Base-by-base conservation (phyloP, 1,140 invertebrate genomes). In the Lepidotrigona ventralis region DNA sequence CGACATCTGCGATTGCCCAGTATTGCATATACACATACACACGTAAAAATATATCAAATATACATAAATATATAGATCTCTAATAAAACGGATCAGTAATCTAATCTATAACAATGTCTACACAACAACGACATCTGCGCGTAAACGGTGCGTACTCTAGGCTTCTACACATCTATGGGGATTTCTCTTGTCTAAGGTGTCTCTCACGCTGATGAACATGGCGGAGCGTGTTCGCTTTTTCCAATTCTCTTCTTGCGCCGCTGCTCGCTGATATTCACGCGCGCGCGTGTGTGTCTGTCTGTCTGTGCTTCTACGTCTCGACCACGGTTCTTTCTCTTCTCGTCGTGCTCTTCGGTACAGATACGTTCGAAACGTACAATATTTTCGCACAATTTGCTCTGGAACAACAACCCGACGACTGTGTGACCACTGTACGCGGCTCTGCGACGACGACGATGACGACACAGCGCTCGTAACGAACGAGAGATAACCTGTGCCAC, bases 191-290 rank as follows among this genome's bases (percentile, higher is more conserved):
- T 85, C 83, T 88, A 88, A 83, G 71, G 77, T 78, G 81, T 77
- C 86, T 88, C 86, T 88, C 87, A 88, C 86, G 64, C 39, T 56
- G 76, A 85, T 88, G 80, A 88, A 86, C 54, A 86, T 86, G 87
- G 77, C 84, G 80, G 81, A 53, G 53, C 53, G 73, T 66, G 17
- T 46, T 73, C 64, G 71, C 46, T 64, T 33, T 53, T 68, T 83
- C 60, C 75, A 15, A 60, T 54, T 5, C 26, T 70, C 75, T 71
- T 71, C 33, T 39, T 39, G 23, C 39, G 39, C 21, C 23, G 56
- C 51, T 46, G 1, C 12, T 46, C 17, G n/a, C 8, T 33, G 29
- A 19, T 33, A 11, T 15, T 64, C n/a, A 64, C 26, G 15, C 2
- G 26, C 63, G n/a, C 6, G 26, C 15, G 63, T 14, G 58, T 12